Evolutionary conservation across 2,797 vertebrate species (phyloP).

Genomic region (Carcharodon carcharias): DNA sequence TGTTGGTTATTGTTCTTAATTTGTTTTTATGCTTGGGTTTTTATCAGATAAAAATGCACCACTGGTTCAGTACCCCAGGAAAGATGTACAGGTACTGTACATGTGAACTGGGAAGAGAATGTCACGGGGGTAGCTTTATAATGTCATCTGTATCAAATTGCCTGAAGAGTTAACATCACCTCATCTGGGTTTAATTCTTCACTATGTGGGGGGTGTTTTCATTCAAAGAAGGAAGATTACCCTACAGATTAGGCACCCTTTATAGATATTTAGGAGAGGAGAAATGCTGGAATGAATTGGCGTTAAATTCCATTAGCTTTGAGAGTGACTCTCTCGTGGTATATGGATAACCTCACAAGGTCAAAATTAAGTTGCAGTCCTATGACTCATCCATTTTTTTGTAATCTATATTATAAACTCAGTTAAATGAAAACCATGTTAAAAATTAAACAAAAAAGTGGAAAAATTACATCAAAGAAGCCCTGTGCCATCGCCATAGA

Average conservation of each 20-base stretch:
- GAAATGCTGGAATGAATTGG: conserved; percentile 10
- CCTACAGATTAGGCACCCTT: background rate
- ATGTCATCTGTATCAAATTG: conserved; percentile 14
- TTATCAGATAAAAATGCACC: background rate
- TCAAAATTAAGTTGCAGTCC: background rate
- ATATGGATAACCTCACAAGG: background rate
- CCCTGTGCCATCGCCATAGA: background rate
- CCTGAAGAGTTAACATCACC: background rate
- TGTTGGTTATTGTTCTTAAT: background rate
- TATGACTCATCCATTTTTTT: background rate
- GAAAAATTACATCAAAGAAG: background rate
- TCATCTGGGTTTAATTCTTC: conserved; percentile 20
- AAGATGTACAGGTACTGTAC: background rate
- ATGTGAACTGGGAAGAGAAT: background rate
- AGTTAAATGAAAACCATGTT: background rate
- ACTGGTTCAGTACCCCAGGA: background rate
- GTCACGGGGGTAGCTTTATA: background rate
- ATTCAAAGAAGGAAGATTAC: background rate
- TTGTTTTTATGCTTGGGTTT: background rate
- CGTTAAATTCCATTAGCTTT: background rate
- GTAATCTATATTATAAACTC: background rate
- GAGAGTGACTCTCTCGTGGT: background rate
- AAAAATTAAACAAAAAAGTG: background rate
- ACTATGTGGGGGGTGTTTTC: background rate
- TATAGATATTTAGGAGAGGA: background rate